phyloP scores from a whole-genome alignment of 2,797 vertebrate species.

The Artibeus lituratus region DNA sequence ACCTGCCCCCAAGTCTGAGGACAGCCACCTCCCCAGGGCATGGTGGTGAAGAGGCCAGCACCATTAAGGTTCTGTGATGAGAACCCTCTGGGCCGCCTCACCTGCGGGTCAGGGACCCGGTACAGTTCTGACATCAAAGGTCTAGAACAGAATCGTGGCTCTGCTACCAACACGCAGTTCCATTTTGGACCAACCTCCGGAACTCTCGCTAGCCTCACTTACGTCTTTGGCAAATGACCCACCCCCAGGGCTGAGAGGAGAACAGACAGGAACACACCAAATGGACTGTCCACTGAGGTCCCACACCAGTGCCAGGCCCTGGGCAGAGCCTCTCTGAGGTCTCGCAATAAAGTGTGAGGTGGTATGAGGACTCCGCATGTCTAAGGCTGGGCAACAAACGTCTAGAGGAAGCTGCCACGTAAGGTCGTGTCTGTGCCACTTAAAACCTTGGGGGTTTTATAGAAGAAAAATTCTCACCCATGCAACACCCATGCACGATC shows the following conservation, averaged over 20 bases:
- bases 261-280: not conserved
- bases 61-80: not conserved
- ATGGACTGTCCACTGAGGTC: not conserved
- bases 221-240: not conserved
- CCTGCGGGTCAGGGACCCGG: not conserved
- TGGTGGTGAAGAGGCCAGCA: not conserved
- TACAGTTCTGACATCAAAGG: not conserved
- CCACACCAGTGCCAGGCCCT: rapidly evolving
- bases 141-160: not conserved
- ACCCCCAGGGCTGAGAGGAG: not conserved
- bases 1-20: not conserved
- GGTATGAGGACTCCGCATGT: not conserved
- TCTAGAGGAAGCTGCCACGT: not conserved
- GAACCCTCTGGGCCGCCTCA: not conserved
- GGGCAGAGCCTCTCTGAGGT: no score
- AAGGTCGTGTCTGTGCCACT: not conserved
- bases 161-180: not conserved
- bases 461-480: not conserved
- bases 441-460: not conserved
- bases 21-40: not conserved
- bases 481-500: rapidly evolving
- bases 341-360: not conserved
- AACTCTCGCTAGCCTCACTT: not conserved
- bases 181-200: not conserved
- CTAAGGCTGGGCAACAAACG: rapidly evolving